Conservation (phyloP, 2,888 invertebrate species). For the Apodemia mormo region DNA sequence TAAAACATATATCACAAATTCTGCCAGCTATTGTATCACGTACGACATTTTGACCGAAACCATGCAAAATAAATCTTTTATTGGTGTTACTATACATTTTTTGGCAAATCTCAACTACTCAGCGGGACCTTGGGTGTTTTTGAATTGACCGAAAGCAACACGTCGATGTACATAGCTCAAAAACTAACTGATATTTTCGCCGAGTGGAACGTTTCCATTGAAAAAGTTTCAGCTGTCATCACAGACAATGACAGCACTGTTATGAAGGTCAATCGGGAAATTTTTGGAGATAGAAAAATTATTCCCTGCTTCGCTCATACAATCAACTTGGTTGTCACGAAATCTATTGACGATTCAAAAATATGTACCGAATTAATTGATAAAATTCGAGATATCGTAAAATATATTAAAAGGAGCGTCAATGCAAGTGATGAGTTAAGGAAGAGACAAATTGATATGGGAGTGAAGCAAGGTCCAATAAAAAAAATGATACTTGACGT, state of each 20-base stretch:
- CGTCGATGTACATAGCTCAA: slow-evolving; percentile 25
- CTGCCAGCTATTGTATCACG: slow-evolving; percentile 26
- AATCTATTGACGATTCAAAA: slow-evolving; percentile 9
- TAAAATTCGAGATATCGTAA: slow-evolving; percentile 28
- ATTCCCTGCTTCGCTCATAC: slow-evolving; percentile 35
- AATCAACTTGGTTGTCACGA: slow-evolving; percentile 28
- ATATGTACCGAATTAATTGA: slow-evolving; percentile 21
- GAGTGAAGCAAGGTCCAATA: slow-evolving; percentile 22
- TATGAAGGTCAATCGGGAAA: slow-evolving; percentile 29
- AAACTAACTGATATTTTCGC: slow-evolving; percentile 30
- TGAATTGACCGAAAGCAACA: slow-evolving; percentile 30
- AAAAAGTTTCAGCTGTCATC: slow-evolving; percentile 35
- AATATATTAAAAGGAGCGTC: slow-evolving; percentile 32
- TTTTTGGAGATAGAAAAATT: slow-evolving; percentile 35
- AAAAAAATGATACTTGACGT: slow-evolving; percentile 25
- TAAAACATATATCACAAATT: slow-evolving; percentile 20
- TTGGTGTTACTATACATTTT: slow-evolving; percentile 31
- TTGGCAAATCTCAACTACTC: slow-evolving; percentile 25
- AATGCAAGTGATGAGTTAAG: slow-evolving; percentile 34
- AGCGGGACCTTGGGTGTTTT: slow-evolving; percentile 31
- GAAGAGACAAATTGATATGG: slow-evolving; percentile 27
- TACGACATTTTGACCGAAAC: slow-evolving; percentile 32
- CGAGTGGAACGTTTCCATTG: slow-evolving; percentile 29
- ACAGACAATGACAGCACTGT: slow-evolving; percentile 36
- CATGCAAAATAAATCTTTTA: slow-evolving; percentile 32